Evolutionary conservation across 1,140 invertebrate genomes (phyloP).

Genomic region (Drosophila neocordata): DNA sequence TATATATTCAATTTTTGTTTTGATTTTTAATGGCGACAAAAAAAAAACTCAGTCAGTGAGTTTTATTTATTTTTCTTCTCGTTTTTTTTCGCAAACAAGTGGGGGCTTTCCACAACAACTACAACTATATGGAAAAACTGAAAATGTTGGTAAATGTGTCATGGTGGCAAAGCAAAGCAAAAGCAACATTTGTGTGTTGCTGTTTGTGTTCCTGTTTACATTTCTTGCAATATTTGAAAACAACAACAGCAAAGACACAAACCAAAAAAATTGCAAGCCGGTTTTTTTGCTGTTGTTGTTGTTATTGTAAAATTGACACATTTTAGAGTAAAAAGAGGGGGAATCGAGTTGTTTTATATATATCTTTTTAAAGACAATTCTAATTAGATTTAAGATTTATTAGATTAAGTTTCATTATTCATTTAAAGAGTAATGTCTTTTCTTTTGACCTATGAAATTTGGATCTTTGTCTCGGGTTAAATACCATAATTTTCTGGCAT

Average conservation of each 20-base stretch:
- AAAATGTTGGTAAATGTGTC: slow-evolving; percentile 72
- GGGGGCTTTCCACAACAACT: slow-evolving; percentile 37
- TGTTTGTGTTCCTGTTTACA: slow-evolving; percentile 71
- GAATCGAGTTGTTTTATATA: background rate
- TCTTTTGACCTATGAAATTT: background rate
- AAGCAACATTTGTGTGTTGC: slow-evolving; percentile 19
- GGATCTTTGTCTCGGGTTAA: background rate
- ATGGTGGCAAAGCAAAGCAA: slow-evolving; percentile 41
- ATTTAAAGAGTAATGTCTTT: background rate
- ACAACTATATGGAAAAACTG: slow-evolving; percentile 42
- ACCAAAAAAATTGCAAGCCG: slow-evolving; percentile 48
- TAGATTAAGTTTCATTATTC: background rate
- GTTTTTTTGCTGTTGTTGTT: slow-evolving; percentile 45
- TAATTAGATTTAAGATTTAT: background rate
- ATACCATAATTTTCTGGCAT: background rate
- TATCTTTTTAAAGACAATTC: background rate
- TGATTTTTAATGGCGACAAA: slow-evolving; percentile 2
- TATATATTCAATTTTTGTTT: background rate
- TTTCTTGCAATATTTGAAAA: slow-evolving; percentile 66
- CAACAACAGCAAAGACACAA: slow-evolving; percentile 40
- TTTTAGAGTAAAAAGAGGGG: slow-evolving; percentile 26
- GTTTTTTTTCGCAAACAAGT: slow-evolving; percentile 58
- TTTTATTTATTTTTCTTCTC: slow-evolving; percentile 33
- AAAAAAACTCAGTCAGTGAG: slow-evolving; percentile 34
- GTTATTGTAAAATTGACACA: slow-evolving; percentile 55